Evolutionary conservation across 1,140 invertebrate genomes (phyloP).

Genomic region (Brachystomella parvula): DNA sequence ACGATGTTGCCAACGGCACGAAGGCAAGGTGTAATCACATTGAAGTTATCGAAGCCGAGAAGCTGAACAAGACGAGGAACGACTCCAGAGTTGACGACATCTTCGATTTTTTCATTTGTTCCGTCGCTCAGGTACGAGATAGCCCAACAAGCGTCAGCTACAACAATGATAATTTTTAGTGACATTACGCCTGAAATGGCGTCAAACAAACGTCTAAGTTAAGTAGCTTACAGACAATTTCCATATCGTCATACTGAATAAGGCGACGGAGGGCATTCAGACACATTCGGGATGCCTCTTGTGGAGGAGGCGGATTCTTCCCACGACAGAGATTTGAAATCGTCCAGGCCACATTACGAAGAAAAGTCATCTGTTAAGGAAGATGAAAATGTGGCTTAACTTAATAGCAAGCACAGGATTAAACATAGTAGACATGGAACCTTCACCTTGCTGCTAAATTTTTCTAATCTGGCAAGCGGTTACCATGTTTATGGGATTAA

Average conservation of each 20-base stretch:
- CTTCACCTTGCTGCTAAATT: too few species aligned
- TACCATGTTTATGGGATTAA: too few species aligned
- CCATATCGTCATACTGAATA: slow-evolving; percentile 62
- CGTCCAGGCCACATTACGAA: slow-evolving; percentile 75
- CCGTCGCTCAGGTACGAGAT: slow-evolving; percentile 93
- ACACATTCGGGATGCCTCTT: slow-evolving; percentile 66
- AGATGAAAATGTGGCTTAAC: neutral
- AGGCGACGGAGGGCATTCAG: slow-evolving; percentile 72
- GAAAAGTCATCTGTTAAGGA: slow-evolving; percentile 39
- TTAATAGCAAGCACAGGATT: neutral
- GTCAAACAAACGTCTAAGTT: neutral
- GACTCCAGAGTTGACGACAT: slow-evolving; percentile 62
- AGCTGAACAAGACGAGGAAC: slow-evolving; percentile 69
- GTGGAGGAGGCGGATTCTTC: slow-evolving; percentile 77
- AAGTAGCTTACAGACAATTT: slow-evolving; percentile 55
- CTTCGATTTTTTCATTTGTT: slow-evolving; percentile 80
- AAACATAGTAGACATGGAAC: too few species aligned
- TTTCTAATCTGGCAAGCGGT: too few species aligned
- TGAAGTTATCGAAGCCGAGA: slow-evolving; percentile 59
- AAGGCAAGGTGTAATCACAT: slow-evolving; percentile 80
- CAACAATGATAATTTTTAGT: slow-evolving; percentile 27
- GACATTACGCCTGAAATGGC: too few species aligned
- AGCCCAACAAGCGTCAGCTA: slow-evolving; percentile 92
- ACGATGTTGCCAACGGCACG: slow-evolving; percentile 80
- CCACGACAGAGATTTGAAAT: slow-evolving; percentile 86